Conservation (phyloP, 2,797 vertebrate species). For the Esox masquinongy region DNA sequence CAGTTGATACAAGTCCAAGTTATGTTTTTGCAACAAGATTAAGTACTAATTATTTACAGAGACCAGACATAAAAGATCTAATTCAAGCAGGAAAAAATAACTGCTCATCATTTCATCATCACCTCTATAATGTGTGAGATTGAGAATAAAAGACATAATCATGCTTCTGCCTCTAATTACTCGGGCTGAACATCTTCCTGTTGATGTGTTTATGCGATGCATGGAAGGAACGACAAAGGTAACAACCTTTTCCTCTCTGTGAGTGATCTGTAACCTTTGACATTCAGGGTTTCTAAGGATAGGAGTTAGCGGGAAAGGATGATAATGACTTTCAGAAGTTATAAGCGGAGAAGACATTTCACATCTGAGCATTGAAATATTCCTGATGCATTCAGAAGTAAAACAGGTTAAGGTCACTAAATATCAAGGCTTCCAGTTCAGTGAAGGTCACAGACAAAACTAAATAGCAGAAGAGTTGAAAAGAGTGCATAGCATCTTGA, state of each 20-base stretch:
- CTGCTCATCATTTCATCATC: background rate
- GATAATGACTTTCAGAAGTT: background rate
- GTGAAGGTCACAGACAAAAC: conserved; percentile 10
- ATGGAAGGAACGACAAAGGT: background rate
- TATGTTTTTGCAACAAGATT: background rate
- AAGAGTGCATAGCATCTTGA: background rate
- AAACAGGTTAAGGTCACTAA: conserved; percentile 12
- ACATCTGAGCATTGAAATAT: conserved; percentile 8
- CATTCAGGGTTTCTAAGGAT: background rate
- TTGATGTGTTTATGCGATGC: background rate
- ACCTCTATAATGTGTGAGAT: conserved; percentile 1
- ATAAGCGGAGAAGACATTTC: background rate
- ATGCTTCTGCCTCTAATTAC: background rate
- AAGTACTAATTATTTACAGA: background rate
- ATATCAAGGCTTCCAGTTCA: conserved; percentile 5
- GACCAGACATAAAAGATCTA: background rate
- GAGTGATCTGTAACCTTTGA: background rate
- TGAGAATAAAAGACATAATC: background rate
- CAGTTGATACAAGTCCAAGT: background rate
- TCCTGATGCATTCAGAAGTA: conserved; percentile 20
- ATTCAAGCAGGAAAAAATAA: conserved; percentile 14
- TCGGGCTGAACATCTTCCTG: background rate
- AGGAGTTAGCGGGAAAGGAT: background rate
- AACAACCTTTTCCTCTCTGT: background rate
- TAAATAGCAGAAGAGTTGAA: conserved; percentile 6